Percentiles rank a stretch among this genome's conserved stretches.
Conservation (phyloP, 2,113 vertebrate species). For the Takifugu flavidus region DNA sequence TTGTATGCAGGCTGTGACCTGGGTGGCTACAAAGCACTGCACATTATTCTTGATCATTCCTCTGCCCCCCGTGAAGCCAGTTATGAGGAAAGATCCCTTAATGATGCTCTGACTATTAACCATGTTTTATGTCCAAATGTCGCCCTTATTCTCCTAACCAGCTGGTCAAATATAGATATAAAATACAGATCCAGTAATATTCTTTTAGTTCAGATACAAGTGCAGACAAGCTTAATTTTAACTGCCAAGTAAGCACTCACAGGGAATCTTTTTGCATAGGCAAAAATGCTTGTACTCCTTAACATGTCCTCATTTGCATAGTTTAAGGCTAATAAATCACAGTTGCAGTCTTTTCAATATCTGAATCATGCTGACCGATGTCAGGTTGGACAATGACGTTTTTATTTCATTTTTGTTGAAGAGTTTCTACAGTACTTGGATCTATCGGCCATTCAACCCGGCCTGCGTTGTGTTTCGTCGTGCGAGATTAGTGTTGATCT, state of each 20-base stretch:
- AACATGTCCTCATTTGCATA: too few relatives aligned
- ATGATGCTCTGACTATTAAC: conserved; percentile 92
- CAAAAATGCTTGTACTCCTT: too few relatives aligned
- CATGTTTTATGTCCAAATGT: conserved; percentile 92
- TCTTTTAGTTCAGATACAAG: conserved; percentile 53
- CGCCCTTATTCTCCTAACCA: conserved; percentile 74
- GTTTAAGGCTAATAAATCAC: too few relatives aligned
- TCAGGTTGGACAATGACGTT: too few relatives aligned
- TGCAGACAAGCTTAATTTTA: conserved; percentile 55
- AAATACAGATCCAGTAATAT: conserved; percentile 56
- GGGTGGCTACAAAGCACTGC: conserved; percentile 86
- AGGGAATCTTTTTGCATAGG: neutral
- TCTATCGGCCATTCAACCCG: neutral
- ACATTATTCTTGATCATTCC: conserved; percentile 98
- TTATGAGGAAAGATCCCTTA: conserved; percentile 96
- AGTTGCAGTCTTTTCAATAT: too few relatives aligned
- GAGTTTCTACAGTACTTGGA: too few relatives aligned
- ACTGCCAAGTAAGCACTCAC: conserved; percentile 33
- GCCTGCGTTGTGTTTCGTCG: conserved; percentile 32
- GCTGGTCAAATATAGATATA: conserved; percentile 72
- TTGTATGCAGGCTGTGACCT: conserved; percentile 97
- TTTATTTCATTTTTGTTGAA: too few relatives aligned
- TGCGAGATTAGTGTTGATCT: conserved; percentile 63
- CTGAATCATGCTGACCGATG: too few relatives aligned
- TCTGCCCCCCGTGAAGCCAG: conserved; percentile 87